phyloP scores from a whole-genome alignment of 2,888 invertebrate species.

The Neuroscelio doddi region DNA sequence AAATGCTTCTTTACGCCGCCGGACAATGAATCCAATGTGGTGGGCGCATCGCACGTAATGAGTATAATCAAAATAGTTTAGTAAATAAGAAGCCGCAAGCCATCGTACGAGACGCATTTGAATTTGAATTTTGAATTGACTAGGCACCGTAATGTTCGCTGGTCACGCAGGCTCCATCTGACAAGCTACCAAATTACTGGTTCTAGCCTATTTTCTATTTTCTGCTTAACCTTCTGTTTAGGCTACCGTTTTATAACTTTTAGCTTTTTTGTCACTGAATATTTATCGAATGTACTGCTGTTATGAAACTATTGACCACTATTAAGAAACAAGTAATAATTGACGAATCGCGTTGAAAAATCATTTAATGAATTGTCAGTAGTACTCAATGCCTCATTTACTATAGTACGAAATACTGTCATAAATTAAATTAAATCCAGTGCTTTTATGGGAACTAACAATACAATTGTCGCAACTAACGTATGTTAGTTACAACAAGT shows the following conservation, averaged over 20 bases:
- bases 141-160: conserved; percentile 61
- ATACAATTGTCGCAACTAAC: too few relatives aligned
- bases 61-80: conserved; percentile 69
- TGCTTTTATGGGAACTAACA: too few relatives aligned
- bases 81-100: conserved; percentile 66
- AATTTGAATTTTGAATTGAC: conserved; percentile 65
- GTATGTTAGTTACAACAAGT: too few relatives aligned
- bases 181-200: conserved; percentile 66
- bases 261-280: neutral
- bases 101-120: conserved; percentile 57
- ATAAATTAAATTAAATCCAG: too few relatives aligned
- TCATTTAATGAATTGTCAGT: too few relatives aligned
- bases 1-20: conserved; percentile 38
- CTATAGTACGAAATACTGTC: too few relatives aligned
- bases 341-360: too few relatives aligned
- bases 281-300: too few relatives aligned
- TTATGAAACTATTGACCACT: too few relatives aligned
- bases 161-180: conserved; percentile 71
- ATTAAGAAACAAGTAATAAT: too few relatives aligned
- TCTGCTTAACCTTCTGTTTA: conserved; percentile 53
- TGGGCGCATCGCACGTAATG: conserved; percentile 56
- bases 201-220: conserved; percentile 46
- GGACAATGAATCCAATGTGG: conserved; percentile 27
- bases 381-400: too few relatives aligned
- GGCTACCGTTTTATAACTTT: conserved; percentile 5